Evolutionary conservation across 2,888 invertebrate species (phyloP), one percentile per base, ranked within the genome.

Genomic region (Thymelicus lineola): DNA sequence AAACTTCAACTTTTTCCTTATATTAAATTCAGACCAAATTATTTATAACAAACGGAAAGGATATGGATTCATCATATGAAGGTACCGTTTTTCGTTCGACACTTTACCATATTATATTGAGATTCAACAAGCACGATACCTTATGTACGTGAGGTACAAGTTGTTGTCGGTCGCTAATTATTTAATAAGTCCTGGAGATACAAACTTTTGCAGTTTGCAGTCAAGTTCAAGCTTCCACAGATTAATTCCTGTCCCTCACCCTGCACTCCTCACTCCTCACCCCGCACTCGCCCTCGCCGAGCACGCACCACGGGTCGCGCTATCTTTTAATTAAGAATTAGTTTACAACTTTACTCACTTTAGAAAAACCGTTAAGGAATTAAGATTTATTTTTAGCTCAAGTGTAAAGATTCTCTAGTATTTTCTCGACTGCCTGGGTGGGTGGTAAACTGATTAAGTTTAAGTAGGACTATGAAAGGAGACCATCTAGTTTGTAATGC

Each of bases 251-350:
- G 68, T 62, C n/a, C n/a, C n/a, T n/a, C 61, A 35, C 28, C 36
- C n/a, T n/a, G n/a, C n/a, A n/a, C n/a, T n/a, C 42, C 46, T 1
- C 42, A 10, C 12, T 12, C 42, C 42, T 38, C 42, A 3, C 10
- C 12, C 12, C 42, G 3, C 42, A 12, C 42, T 10, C 42, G 42
- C 10, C 10, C 3, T 28, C 28, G 7, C 38, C 28, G 14, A 38
- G 20, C 10, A n/a, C 53, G 0, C 20, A 20, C 50, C 62, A 46
- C 15, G 38, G 48, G 10, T 17, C 36, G 9, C 61, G 60, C 59
- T 61, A 68, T 68, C 67, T 63, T 68, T 58, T 68, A 68, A 63
- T 68, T 63, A 68, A 63, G 45, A 62, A 48, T 62, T 61, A 68
- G 55, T 57, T 62, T 17, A 28, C 67, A 67, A 53, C 60, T 53